phyloP scores from a whole-genome alignment of 1,140 invertebrate species.

The Drosophila lini region DNA sequence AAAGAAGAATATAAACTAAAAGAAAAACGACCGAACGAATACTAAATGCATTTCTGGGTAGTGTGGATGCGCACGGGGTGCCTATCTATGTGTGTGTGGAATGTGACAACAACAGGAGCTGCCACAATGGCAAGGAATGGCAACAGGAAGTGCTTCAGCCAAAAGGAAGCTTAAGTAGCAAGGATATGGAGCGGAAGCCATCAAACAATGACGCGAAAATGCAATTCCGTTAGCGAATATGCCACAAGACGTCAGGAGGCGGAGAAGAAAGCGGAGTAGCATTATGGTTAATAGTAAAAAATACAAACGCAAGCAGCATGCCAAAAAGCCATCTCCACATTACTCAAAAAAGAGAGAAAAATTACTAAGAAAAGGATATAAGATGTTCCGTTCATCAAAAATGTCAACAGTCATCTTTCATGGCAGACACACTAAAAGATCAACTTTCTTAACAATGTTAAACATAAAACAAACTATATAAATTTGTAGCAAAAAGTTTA shows the following conservation, averaged over 20 bases:
- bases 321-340: constrained; percentile 21
- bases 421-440: constrained; percentile 1
- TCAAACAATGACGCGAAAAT: constrained; percentile 72
- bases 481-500: background rate
- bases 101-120: constrained; percentile 40
- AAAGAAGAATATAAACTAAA: constrained; percentile 7
- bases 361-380: constrained; percentile 4
- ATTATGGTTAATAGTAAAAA: constrained; percentile 44
- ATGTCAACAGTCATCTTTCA: constrained; percentile 5
- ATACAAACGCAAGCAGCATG: constrained; percentile 5
- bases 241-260: constrained; percentile 37
- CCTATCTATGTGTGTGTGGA: background rate
- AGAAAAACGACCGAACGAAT: constrained; percentile 46
- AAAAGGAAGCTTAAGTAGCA: constrained; percentile 67
- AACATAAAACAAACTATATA: background rate
- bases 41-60: constrained; percentile 55
- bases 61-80: constrained; percentile 1
- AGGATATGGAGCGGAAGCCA: constrained; percentile 70
- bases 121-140: constrained; percentile 40
- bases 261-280: background rate
- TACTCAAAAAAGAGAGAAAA: constrained; percentile 22
- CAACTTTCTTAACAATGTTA: background rate
- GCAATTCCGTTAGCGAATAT: constrained; percentile 48
- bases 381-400: constrained; percentile 6
- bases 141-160: constrained; percentile 64